These are phyloP conservation scores for Motacilla alba DNA, from an alignment of 2,113 vertebrate genomes.

Conservation along the genomic window DNA sequence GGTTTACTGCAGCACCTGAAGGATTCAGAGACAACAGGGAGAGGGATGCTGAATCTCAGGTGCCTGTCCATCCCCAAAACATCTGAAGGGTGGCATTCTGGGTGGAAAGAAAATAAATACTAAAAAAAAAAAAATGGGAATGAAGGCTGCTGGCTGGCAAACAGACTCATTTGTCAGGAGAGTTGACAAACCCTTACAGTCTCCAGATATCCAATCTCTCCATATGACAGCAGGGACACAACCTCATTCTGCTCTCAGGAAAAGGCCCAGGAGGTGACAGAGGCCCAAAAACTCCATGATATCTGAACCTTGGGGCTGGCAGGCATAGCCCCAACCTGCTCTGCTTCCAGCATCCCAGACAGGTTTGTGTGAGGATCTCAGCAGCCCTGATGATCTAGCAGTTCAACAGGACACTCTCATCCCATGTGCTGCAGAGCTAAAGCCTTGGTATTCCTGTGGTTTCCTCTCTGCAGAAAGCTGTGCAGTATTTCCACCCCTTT, in stretches of 20 bases:
- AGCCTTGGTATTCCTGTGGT: neutral
- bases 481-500: conserved; percentile 28
- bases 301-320: neutral
- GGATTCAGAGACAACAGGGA: neutral
- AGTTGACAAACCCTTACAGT: neutral
- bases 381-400: neutral
- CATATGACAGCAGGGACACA: accelerated
- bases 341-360: neutral
- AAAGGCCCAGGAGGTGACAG: neutral
- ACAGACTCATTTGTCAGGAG: neutral
- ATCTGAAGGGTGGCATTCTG: neutral
- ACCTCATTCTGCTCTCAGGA: neutral
- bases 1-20: neutral
- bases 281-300: neutral
- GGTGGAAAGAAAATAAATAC: neutral
- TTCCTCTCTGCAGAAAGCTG: conserved; percentile 11
- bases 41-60: neutral
- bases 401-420: neutral
- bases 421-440: neutral
- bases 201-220: neutral
- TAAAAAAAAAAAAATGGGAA: neutral
- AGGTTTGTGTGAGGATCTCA: accelerated
- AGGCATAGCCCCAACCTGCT: neutral
- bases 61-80: neutral
- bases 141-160: neutral